Base-by-base conservation (phyloP, 2,113 vertebrate species). In the Neodontobutis hainanensis region DNA sequence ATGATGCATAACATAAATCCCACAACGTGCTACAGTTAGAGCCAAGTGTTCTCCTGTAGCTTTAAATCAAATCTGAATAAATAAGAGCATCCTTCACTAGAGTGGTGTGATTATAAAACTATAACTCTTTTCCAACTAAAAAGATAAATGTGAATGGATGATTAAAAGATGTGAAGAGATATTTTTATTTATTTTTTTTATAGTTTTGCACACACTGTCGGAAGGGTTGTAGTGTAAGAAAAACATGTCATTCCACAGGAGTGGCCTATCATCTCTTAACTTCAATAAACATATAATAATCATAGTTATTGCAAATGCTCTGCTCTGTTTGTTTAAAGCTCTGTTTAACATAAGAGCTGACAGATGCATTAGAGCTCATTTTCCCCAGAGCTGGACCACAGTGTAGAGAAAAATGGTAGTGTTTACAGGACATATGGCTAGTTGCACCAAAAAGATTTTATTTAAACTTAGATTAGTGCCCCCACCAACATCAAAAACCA, bases 201-300 rank as follows among this genome's bases (percentile, higher is more conserved):
- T 53, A 34, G 40, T 42, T 67, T 49, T 73, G 10, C 52, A 16
- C 32, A 12, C 34, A 50, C 36, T 53, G 35, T 69, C 48, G 68
- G 27, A 65, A 55, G 50, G 68, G 59, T 73, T 62, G 67, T 53
- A 72, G 74, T 68, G 73, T 35, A 85, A 78, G 48, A 44, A 44
- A 85, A 86, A 69, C 72, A 73, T 77, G 57, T 65, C 59, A 52
- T 78, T 68, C 68, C 7, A 10, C 45, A 47, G 68, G 32, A 53
- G 51, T 35, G 56, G 57, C 58, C 66, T 44, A 56, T 62, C 70
- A 27, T 53, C 79, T 46, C 38, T 46, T 19, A 49, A 40, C 76
- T 65, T 70, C 40, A 27, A 65, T 74, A 81, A 84, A 82, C 67
- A 73, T 51, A 82, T 79, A 56, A 79, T 63, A 55, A 70, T 51